Base-by-base conservation (phyloP, 2,888 invertebrate genomes). In the Heliconius charithonia region DNA sequence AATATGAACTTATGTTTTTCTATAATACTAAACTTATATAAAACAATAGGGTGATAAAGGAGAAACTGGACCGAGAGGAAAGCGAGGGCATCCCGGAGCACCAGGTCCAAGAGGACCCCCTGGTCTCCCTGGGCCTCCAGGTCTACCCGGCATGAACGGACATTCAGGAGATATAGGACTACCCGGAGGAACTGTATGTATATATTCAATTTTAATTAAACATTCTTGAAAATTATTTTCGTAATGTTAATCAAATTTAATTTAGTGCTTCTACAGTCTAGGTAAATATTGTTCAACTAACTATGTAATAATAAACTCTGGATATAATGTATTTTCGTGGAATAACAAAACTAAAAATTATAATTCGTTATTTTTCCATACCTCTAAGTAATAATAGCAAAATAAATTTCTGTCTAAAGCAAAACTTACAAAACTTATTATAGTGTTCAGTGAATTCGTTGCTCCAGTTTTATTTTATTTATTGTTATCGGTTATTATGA, bases 81-180 rank as follows among this genome's bases (percentile, higher is more conserved):
- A 95, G 83, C 95, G 97, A 89, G 98, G 97, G 22, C 97, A 97
- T 80, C 97, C 97, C 84, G 98, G 98, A 2, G 97, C 97, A 67
- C 96, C 97, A 41, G 98, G 98, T 0, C 96, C 97, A 83, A 94
- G 97, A 76, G 98, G 98, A 0, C 96, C 97, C 56, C 96, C 97
- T 75, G 97, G 97, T 45, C 95, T 96, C 7, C 96, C 96, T 10
- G 97, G 97, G 27, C 96, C 96, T 19, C 96, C 96, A 45, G 98
- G 98, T 51, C 96, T 96, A 41, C 95, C 97, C 0, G 97, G 97
- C 45, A 96, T 95, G 80, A 96, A 97, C 71, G 97, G 97, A 74
- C 92, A 93, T 79, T 95, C 96, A 65, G 97, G 98, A 76, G 97
- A 98, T 89, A 97, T 97, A 85, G 97, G 97, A 79, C 91, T 97